Evolutionary conservation across 1,140 invertebrate genomes (phyloP), one percentile per base, ranked within the genome.

Genomic region (Orius laevigatus): DNA sequence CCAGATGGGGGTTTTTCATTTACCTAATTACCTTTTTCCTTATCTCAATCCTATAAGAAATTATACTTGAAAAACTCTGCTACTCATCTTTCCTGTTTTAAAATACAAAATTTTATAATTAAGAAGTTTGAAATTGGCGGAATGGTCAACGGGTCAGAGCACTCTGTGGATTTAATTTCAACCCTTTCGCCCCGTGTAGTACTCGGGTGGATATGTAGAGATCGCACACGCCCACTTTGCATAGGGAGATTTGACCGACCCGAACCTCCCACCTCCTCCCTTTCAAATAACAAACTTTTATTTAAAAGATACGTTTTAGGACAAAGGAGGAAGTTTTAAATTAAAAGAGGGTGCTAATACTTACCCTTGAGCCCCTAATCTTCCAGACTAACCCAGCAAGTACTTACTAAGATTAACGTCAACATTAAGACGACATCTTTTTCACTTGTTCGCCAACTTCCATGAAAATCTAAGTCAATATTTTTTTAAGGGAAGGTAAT

Each of bases 141-240:
- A n/a, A n/a, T 31, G 32, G 25, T 31, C 12, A 18, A 31, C 5
- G n/a, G 43, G 19, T 18, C 43, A 45, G 43, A 45, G 43, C 43
- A 31, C 43, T 45, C 43, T 45, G 32, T 31, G 32, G n/a, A 12
- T 31, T 5, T 32, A n/a, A 31, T n/a, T 31, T 45, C 12, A 19
- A 12, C 19, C 32, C 32, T 31, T 31, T 31, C 11, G 19, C 25
- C n/a, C 11, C 10, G 18, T 45, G 2, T 11, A 45, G 43, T 45
- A 11, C 43, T 12, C 19, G 19, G n/a, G 43, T 12, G 43, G 9
- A 15, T 31, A 45, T 45, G 32, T 45, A 45, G 43, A 45, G 43
- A 45, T n/a, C 43, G 19, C 43, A 31, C 18, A 32, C 19, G n/a
- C 43, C 43, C 18, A 45, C 43, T 45, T 45, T 45, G 43, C 43